Evolutionary conservation across 1,140 invertebrate genomes (phyloP).

Genomic region (Drosophila suzukii): DNA sequence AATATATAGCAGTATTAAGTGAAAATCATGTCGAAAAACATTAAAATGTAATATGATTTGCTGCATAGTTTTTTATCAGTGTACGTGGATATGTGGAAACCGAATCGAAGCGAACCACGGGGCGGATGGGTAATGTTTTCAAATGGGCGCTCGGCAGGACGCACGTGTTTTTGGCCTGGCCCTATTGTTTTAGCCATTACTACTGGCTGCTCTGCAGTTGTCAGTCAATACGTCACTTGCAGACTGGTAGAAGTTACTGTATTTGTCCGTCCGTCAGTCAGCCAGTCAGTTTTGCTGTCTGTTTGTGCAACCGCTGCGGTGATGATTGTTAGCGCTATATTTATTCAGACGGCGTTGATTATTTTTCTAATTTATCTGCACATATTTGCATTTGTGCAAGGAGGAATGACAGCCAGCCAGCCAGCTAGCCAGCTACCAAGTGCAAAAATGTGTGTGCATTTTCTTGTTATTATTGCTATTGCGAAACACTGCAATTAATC

Average conservation of each 20-base stretch:
- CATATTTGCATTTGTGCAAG: slow-evolving; percentile 58
- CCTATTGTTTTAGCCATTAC: background rate
- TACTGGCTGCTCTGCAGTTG: slow-evolving; percentile 21
- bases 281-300: slow-evolving; percentile 1
- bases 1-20: no score
- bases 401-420: slow-evolving; percentile 19
- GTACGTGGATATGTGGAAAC: no score
- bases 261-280: background rate
- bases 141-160: slow-evolving; percentile 1
- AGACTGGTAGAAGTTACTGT: slow-evolving; percentile 15
- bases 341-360: slow-evolving; percentile 53
- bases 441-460: background rate
- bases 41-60: no score
- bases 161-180: slow-evolving; percentile 20
- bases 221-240: slow-evolving; percentile 51
- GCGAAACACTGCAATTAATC: slow-evolving; percentile 42
- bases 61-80: no score
- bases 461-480: background rate
- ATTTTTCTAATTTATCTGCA: slow-evolving; percentile 54
- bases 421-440: background rate
- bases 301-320: slow-evolving; percentile 49
- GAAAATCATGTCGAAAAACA: no score
- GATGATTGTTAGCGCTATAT: slow-evolving; percentile 58
- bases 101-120: background rate
- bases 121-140: slow-evolving; percentile 21